Evolutionary conservation across 2,113 vertebrate species (phyloP).

Genomic region (Odontophorus gujanensis): DNA sequence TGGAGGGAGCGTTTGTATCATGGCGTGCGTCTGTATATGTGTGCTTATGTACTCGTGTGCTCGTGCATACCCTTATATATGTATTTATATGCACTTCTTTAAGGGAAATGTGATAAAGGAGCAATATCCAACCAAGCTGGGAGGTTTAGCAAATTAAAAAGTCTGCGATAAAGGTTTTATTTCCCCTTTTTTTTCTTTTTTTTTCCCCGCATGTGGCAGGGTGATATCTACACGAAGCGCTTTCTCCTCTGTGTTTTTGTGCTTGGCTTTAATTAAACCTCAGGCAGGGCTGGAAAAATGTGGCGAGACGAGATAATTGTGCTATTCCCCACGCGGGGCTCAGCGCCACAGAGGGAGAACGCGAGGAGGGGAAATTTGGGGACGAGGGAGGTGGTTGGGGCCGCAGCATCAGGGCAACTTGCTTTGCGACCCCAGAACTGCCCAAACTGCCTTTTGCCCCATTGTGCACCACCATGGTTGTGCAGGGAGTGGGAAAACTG

Average conservation of each 20-base stretch:
- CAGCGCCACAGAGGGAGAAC: not conserved
- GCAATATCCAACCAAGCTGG: slow-evolving; percentile 61
- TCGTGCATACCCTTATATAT: not conserved
- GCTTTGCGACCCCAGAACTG: not conserved
- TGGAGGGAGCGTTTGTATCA: accelerated
- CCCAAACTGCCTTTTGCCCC: not conserved
- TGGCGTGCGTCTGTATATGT: not conserved
- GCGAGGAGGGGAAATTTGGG: not conserved
- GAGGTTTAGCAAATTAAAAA: slow-evolving; percentile 66
- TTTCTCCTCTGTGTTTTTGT: slow-evolving; percentile 78
- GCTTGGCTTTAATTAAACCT: slow-evolving; percentile 86
- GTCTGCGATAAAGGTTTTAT: slow-evolving; percentile 40
- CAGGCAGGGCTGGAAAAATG: slow-evolving; percentile 82
- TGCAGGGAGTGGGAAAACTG: not conserved
- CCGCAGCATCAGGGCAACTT: not conserved
- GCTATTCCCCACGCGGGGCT: slow-evolving; percentile 78
- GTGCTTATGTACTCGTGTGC: not conserved
- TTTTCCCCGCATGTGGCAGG: slow-evolving; percentile 35
- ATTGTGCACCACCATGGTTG: accelerated
- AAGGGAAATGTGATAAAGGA: slow-evolving; percentile 51
- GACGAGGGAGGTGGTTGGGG: not conserved
- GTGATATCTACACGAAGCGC: slow-evolving; percentile 73
- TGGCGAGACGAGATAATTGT: slow-evolving; percentile 84
- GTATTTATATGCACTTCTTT: slow-evolving; percentile 49
- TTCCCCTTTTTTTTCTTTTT: not conserved